Base-by-base conservation (phyloP, 2,888 invertebrate genomes). In the Halictus quadricinctus region DNA sequence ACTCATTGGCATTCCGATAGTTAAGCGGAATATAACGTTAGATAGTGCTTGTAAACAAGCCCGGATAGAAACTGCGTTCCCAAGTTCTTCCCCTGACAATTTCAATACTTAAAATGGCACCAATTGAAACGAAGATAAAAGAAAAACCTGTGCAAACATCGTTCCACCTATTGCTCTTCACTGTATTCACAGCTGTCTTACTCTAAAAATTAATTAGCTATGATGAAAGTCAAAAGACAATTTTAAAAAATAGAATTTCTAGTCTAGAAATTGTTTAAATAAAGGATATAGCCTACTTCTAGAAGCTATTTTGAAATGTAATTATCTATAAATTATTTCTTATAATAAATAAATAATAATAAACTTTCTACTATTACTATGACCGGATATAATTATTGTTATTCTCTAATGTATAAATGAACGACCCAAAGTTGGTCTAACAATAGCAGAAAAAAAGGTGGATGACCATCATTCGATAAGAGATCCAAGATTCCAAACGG, bases 1-100 rank as follows among this genome's bases (percentile, higher is more conserved):
- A 76, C 58, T 36, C 76, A 83, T 58, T 73, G 72, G 21, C 43
- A 41, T 77, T 25, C 1, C 18, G 77, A 81, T 84, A 81, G 10
- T 12, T 15, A 1, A 64, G 7, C 15, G 46, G 72, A 76, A 82
- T 72, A 84, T 72, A 76, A 60, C 18, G 46, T 70, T 70, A 54
- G 70, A 74, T 77, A 73, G 66, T 43, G 43, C 21, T 18, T 13
- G 48, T 77, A 77, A 81, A 50, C 36, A 72, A 25, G 60, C 12
- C 12, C 70, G 21, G 43, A 36, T 21, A 5, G 25, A 54, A 66
- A 25, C 25, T 54, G 41, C 54, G 50, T 25, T 29, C 50, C 25
- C 50, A 6, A 18, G 50, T 41, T 76, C 21, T 46, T 48, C 25
- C 12, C 7, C 2, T 21, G 48, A 2, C 1, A 46, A 76, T 43